Base-by-base conservation (phyloP, 1,140 invertebrate species). In the Microplitis mediator region DNA sequence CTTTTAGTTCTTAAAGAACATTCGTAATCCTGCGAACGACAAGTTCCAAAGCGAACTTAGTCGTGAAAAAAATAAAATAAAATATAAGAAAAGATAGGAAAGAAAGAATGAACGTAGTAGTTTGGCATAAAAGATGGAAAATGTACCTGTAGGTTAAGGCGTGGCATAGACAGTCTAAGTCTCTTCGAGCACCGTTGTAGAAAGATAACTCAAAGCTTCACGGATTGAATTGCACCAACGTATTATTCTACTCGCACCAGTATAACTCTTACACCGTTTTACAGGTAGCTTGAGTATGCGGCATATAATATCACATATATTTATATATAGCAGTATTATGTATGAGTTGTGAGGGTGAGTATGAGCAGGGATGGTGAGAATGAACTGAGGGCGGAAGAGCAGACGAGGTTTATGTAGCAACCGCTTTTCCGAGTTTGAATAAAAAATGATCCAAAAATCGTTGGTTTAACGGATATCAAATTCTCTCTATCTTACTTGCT, bases 1-100 rank as follows among this genome's bases (percentile, higher is more conserved):
- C 73, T 76, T 80, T 76, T 76, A 77, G 73, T 63, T 69, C 34
- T 62, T 77, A 75, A 75, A 73, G 71, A 39, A 79, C 75, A 77
- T 79, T 80, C 76, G 75, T 77, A 77, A 78, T 77, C 76, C 76
- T 71, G 58, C 9, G 16, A 61, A 61, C 62, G 62, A 64, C 35
- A 64, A 64, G 58, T 35, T 64, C 62, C 62, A 36, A 34, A 35
- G 34, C 36, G 13, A 35, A 35, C 36, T 23, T 34, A 61, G 58
- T 61, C 5, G 58, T 61, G 31, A 9, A 61, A 35, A 13, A 14
- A 35, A 11, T 6, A 45, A 45, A 23, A 23, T 23, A 45, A 45
- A 45, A 45, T 45, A 45, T 45, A 45, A 45, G 39, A 35, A 64
- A 64, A 64, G 13, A 35, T 13, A 14, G n/a, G 34, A 35, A 23